phyloP scores from a whole-genome alignment of 2,113 vertebrate genomes.

The Jaculus jaculus region DNA sequence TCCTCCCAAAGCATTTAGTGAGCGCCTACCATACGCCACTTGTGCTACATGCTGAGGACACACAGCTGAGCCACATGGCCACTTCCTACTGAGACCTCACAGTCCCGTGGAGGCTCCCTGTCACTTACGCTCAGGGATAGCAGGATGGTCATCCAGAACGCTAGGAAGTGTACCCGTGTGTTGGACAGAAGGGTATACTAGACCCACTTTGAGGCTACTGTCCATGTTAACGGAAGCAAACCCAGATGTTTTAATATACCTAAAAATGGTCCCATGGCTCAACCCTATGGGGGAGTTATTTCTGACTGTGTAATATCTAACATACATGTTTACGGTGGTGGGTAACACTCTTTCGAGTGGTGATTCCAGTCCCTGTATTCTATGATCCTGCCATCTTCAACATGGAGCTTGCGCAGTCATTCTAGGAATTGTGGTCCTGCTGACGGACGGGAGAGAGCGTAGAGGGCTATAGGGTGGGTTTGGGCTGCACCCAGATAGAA shows the following conservation, averaged over 20 bases:
- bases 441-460: neutral
- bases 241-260: neutral
- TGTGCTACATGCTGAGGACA: neutral
- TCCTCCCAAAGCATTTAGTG: neutral
- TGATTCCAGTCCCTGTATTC: neutral
- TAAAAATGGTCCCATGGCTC: neutral
- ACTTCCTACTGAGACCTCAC: neutral
- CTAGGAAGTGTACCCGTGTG: neutral
- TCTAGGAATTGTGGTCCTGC: neutral
- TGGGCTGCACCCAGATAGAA: neutral
- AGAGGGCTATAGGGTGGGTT: neutral
- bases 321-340: neutral
- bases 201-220: neutral
- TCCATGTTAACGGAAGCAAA: constrained; percentile 3
- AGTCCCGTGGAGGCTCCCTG: neutral
- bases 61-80: neutral
- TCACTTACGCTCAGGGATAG: neutral
- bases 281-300: neutral
- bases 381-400: neutral
- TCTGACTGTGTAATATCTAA: neutral
- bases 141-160: neutral
- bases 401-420: neutral
- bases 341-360: neutral
- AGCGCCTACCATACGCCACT: neutral
- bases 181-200: neutral